A percentile compares a stretch with the other conserved stretches of the same genome.
phyloP scores from a whole-genome alignment of 2,888 invertebrate genomes.

The Zhengitettix transpicula region DNA sequence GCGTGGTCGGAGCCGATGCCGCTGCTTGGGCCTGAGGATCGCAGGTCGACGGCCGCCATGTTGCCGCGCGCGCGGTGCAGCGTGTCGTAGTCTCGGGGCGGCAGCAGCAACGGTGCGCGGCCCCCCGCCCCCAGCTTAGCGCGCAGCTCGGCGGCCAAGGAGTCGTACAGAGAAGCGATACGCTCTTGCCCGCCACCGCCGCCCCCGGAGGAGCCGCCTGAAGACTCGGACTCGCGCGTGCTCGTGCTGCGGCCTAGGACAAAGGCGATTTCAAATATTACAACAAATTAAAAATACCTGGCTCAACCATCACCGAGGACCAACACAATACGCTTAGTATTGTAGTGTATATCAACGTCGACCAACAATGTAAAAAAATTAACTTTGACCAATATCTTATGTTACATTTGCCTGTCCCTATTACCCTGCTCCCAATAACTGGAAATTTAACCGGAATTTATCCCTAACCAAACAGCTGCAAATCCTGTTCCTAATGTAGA shows the following conservation, averaged over 20 bases:
- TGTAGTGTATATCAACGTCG: too few species aligned
- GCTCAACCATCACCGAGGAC: too few species aligned
- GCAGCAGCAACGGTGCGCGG: slow-evolving; percentile 62
- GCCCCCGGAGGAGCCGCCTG: slow-evolving; percentile 15
- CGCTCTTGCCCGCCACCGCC: slow-evolving; percentile 21
- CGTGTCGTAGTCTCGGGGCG: slow-evolving; percentile 89
- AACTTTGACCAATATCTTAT: too few species aligned
- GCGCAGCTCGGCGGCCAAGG: slow-evolving; percentile 78
- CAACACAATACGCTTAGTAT: too few species aligned
- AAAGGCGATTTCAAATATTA: too few species aligned
- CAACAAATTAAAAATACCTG: too few species aligned
- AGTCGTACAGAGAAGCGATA: slow-evolving; percentile 66
- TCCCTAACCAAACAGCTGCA: too few species aligned
- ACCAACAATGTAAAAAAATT: too few species aligned
- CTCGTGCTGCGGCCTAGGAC: slow-evolving; percentile 9
- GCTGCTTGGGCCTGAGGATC: slow-evolving; percentile 23
- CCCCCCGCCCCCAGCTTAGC: slow-evolving; percentile 42
- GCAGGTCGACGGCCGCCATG: slow-evolving; percentile 49
- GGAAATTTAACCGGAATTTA: too few species aligned
- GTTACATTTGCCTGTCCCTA: too few species aligned
- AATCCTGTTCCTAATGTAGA: too few species aligned
- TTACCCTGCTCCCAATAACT: too few species aligned
- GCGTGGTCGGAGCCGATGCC: slow-evolving; percentile 81
- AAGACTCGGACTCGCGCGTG: slow-evolving; percentile 17
- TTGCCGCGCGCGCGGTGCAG: slow-evolving; percentile 66